Evolutionary conservation across 2,797 vertebrate genomes (phyloP), one percentile per base, ranked within the genome.

Genomic region (Gadopsis marmoratus): DNA sequence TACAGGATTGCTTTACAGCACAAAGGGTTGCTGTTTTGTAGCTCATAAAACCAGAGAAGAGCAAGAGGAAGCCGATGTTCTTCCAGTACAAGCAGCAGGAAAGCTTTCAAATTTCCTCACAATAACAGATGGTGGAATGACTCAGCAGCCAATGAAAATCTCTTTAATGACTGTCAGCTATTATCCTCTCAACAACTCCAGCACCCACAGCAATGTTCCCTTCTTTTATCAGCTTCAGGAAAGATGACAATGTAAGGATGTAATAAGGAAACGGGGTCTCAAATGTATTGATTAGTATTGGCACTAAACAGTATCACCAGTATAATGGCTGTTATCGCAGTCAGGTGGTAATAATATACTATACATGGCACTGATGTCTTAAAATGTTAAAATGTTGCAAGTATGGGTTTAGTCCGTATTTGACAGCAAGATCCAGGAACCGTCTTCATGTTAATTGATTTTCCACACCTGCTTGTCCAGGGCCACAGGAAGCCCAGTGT

Each of bases 51-150:
- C 23, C 54, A 5, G 39, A 51, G 56, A 48, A 14, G 33, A 56
- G 23, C 9, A 16, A 9, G 10, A 60, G 3, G 60, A 65, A 56
- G 21, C 50, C 5, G 13, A 45, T n/a, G 59, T 75, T 70, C 16
- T 37, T 58, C 65, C 53, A 19, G 62, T 47, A 41, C n/a, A 86
- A 83, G 74, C 50, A 58, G 39, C 53, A 10, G 12, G 23, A 61
- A 71, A 68, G 53, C 60, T 62, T 79, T 86, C 9, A 50, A 16
- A 39, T 71, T 29, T 71, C 51, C 64, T 61, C 58, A 54, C 41
- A 60, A 71, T 16, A 86, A 65, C 89, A 89, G 64, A 86, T 80
- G 77, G 67, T 72, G 41, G n/a, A 75, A 80, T 76, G 71, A 88
- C 78, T 88, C 75, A 81, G 79, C 61, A 71, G 64, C 69, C 80